Evolutionary conservation across 2,888 invertebrate species (phyloP).

Genomic region (Apamea sordens): DNA sequence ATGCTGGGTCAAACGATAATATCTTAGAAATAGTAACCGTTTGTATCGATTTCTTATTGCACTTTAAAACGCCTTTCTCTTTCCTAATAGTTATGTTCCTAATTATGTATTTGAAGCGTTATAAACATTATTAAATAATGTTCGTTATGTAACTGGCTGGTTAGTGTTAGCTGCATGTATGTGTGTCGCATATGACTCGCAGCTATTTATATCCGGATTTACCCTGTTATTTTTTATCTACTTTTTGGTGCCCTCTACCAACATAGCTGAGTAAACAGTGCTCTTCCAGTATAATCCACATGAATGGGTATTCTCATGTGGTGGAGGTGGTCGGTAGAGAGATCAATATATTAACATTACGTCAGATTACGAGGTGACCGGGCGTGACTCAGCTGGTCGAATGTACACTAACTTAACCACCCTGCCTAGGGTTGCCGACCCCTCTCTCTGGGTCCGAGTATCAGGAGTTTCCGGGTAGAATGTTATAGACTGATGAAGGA

Average conservation of each 20-base stretch:
- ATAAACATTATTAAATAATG: constrained; percentile 47
- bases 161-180: constrained; percentile 10
- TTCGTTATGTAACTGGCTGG: constrained; percentile 34
- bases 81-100: constrained; percentile 42
- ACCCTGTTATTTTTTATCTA: constrained; percentile 13
- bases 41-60: constrained; percentile 35
- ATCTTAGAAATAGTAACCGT: constrained; percentile 28
- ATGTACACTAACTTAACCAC: constrained; percentile 63
- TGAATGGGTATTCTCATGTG: constrained; percentile 34
- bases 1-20: constrained; percentile 29
- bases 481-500: constrained; percentile 7
- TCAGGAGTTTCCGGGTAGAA: neutral
- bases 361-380: constrained; percentile 73
- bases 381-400: constrained; percentile 69
- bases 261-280: constrained; percentile 27
- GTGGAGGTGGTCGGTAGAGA: constrained; percentile 33
- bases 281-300: constrained; percentile 47
- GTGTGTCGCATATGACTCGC: constrained; percentile 22
- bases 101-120: constrained; percentile 48
- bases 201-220: constrained; percentile 35
- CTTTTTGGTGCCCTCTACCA: constrained; percentile 4
- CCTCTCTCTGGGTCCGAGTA: neutral
- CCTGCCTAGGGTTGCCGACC: constrained; percentile 54
- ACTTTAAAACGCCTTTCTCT: constrained; percentile 59
- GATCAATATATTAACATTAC: constrained; percentile 69